phyloP scores from a whole-genome alignment of 2,888 invertebrate genomes.

The Apeira syringaria region DNA sequence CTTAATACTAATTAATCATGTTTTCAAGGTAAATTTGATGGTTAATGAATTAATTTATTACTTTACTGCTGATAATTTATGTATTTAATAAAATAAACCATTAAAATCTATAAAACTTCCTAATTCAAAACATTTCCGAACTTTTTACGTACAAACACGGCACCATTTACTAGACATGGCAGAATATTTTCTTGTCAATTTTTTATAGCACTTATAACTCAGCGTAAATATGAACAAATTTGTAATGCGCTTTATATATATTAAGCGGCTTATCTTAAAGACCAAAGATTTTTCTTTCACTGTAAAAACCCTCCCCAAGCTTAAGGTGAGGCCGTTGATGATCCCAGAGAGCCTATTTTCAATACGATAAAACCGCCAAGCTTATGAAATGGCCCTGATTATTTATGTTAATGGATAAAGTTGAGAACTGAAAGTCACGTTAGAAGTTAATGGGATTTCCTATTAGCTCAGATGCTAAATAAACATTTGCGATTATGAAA shows the following conservation, averaged over 20 bases:
- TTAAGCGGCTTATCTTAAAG: slow-evolving; percentile 14
- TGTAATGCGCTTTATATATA: slow-evolving; percentile 20
- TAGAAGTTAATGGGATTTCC: slow-evolving; percentile 12
- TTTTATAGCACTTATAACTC: no score
- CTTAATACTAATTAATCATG: no score
- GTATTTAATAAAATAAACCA: no score
- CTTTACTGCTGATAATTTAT: no score
- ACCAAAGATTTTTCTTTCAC: slow-evolving; percentile 15
- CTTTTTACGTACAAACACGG: no score
- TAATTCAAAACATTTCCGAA: no score
- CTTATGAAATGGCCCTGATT: slow-evolving; percentile 21
- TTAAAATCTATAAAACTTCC: no score
- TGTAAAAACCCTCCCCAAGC: slow-evolving; percentile 17
- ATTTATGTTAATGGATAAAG: slow-evolving; percentile 23
- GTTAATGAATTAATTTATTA: no score
- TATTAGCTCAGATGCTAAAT: slow-evolving; percentile 12
- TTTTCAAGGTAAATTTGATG: no score
- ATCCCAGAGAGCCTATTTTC: slow-evolving; percentile 20
- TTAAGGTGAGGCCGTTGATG: slow-evolving; percentile 22
- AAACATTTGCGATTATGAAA: slow-evolving; percentile 9
- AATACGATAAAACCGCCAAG: slow-evolving; percentile 23
- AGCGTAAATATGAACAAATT: no score
- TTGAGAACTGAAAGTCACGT: slow-evolving; percentile 17
- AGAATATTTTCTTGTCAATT: no score
- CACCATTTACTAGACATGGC: no score